These are phyloP conservation scores for Microtus montanus DNA, from an alignment of 2,113 vertebrate species.

Conservation along the genomic window DNA sequence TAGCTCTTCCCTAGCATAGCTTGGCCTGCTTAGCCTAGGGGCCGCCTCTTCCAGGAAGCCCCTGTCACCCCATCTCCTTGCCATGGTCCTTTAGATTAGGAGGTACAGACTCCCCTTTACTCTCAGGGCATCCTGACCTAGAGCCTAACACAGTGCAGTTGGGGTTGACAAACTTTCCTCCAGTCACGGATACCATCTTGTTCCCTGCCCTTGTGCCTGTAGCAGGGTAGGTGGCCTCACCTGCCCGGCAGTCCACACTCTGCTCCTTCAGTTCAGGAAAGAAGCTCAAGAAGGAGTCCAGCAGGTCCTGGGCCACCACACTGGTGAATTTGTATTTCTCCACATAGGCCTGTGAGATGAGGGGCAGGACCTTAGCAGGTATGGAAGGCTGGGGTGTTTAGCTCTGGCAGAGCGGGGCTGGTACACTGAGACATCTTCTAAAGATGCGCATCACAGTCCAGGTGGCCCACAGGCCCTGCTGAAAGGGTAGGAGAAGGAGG, in stretches of 20 bases:
- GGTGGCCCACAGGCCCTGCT: background rate
- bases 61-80: background rate
- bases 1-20: background rate
- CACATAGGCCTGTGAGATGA: constrained; percentile 91
- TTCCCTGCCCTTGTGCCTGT: accelerated
- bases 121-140: background rate
- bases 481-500: background rate
- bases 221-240: constrained; percentile 79
- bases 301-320: constrained; percentile 94
- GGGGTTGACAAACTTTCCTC: background rate
- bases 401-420: background rate
- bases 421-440: too few species aligned
- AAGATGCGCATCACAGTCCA: background rate
- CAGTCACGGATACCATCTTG: accelerated
- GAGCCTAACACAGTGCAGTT: background rate
- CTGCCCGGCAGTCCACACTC: constrained; percentile 90
- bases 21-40: background rate
- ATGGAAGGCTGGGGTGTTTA: background rate
- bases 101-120: background rate
- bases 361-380: background rate
- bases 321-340: constrained; percentile 95
- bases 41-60: background rate
- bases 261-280: constrained; percentile 94
- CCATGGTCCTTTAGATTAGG: background rate
- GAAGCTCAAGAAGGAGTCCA: constrained; percentile 93